A percentile compares a stretch with the other conserved stretches of the same genome.
These are phyloP conservation scores for Xyrichtys novacula DNA, from an alignment of 2,797 vertebrate species.

Conservation along the genomic window DNA sequence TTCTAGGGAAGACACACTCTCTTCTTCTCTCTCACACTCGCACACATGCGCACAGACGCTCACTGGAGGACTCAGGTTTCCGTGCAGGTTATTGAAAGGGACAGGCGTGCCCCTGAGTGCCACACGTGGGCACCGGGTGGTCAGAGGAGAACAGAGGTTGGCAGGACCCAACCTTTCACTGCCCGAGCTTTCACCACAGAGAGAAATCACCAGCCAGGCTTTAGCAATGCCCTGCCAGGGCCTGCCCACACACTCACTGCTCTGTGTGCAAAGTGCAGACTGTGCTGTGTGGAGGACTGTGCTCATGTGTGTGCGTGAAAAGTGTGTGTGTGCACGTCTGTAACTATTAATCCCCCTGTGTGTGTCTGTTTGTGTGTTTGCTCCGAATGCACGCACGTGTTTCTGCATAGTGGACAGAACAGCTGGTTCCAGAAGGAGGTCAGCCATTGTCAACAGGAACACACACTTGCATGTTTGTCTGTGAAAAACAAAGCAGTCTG, in stretches of 20 bases:
- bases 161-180: conserved; percentile 78
- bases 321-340: conserved; percentile 42
- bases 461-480: conserved; percentile 76
- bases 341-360: conserved; percentile 60
- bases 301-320: conserved; percentile 43
- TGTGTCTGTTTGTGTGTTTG: conserved; percentile 41
- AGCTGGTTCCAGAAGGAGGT: conserved; percentile 80
- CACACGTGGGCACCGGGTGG: conserved; percentile 76
- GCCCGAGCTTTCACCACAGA: conserved; percentile 79
- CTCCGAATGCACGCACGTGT: conserved; percentile 59
- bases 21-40: conserved; percentile 11
- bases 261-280: conserved; percentile 71
- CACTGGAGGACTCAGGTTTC: conserved; percentile 68
- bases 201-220: conserved; percentile 80
- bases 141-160: conserved; percentile 81
- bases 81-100: conserved; percentile 78
- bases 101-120: conserved; percentile 79
- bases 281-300: conserved; percentile 67
- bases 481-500: conserved; percentile 75
- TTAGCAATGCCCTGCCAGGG: conserved; percentile 69
- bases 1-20: conserved; percentile 39
- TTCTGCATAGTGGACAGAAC: conserved; percentile 71
- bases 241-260: conserved; percentile 75
- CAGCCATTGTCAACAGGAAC: conserved; percentile 81
- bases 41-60: conserved; percentile 18